Evolutionary conservation across 2,888 invertebrate genomes (phyloP).

Genomic region (Panopea generosa): DNA sequence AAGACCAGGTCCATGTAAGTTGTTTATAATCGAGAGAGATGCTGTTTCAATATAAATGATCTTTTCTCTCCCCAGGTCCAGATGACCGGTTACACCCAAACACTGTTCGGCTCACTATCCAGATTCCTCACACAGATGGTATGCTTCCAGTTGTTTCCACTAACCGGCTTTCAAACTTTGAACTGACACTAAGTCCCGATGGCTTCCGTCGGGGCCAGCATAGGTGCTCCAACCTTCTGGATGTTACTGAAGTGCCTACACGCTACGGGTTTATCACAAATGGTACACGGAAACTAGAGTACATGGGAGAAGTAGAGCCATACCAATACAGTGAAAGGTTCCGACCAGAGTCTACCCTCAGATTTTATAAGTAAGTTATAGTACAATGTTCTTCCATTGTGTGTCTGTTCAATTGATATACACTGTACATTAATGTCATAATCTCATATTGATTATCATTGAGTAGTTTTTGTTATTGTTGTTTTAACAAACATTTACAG

Average conservation of each 20-base stretch:
- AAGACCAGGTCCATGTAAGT: too few species aligned
- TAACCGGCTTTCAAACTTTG: constrained; percentile 83
- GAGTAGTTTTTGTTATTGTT: too few species aligned
- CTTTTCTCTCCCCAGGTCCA: constrained; percentile 70
- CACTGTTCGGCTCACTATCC: constrained; percentile 80
- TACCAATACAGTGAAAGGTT: constrained; percentile 80
- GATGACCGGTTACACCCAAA: constrained; percentile 81
- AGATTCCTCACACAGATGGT: constrained; percentile 84
- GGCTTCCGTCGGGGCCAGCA: constrained; percentile 82
- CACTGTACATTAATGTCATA: too few species aligned
- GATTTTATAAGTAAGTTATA: constrained; percentile 82
- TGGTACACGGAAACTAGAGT: constrained; percentile 72
- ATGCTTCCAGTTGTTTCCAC: constrained; percentile 84
- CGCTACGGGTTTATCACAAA: constrained; percentile 81
- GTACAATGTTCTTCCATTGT: too few species aligned
- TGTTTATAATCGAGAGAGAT: too few species aligned
- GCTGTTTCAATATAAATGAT: too few species aligned
- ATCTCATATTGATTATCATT: too few species aligned
- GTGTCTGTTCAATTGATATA: too few species aligned
- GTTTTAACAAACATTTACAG: too few species aligned
- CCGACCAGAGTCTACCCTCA: constrained; percentile 73
- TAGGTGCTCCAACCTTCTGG: constrained; percentile 84
- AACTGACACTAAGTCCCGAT: constrained; percentile 82
- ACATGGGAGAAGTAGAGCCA: constrained; percentile 79
- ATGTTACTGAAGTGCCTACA: constrained; percentile 75